Evolutionary conservation across 2,888 invertebrate genomes (phyloP), one percentile per base, ranked within the genome.

Genomic region (Heliconius charithonia): DNA sequence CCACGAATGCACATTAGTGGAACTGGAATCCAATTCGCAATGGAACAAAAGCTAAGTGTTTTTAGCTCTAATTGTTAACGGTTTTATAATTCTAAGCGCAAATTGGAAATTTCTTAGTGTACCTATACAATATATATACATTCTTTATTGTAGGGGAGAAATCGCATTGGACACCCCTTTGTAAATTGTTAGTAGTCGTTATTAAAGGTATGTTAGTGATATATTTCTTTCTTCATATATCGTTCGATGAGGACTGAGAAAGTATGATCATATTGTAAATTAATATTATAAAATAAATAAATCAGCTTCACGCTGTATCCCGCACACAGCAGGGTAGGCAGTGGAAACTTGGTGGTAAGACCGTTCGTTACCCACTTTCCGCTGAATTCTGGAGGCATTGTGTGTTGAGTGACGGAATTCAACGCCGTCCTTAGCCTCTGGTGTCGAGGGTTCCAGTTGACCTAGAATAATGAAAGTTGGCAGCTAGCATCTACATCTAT

Each of bases 1-100:
- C 79, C 81, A 66, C 78, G 74, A 79, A 75, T 79, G 80, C 78
- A 77, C 80, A 77, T 79, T 80, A 79, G 59, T 67, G 75, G 62
- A 77, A 74, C 76, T 67, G 76, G 62, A 79, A 78, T 79, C 77
- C 76, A 77, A 82, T 82, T 63, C 32, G 45, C 69, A 73, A 59
- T 45, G 76, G 66, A 79, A 79, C 79, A 79, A 67, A 72, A 62
- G 72, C 65, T 59, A 73, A 65, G 77, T 77, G 66, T 66, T 66
- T 63, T 32, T 25, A 77, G 77, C 77, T 73, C 56, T 65, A 72
- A 77, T 73, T 65, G 73, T 77, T 77, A 73, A 73, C 65, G 66
- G 59, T 77, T 77, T 73, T 77, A 77, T 67, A 73, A 73, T 73
- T 77, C 77, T 56, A 73, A 73, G 71, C 66, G 66, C 41, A 73